Evolutionary conservation across 2,113 vertebrate species (phyloP).

Genomic region (Hydrochoerus hydrochaeris): DNA sequence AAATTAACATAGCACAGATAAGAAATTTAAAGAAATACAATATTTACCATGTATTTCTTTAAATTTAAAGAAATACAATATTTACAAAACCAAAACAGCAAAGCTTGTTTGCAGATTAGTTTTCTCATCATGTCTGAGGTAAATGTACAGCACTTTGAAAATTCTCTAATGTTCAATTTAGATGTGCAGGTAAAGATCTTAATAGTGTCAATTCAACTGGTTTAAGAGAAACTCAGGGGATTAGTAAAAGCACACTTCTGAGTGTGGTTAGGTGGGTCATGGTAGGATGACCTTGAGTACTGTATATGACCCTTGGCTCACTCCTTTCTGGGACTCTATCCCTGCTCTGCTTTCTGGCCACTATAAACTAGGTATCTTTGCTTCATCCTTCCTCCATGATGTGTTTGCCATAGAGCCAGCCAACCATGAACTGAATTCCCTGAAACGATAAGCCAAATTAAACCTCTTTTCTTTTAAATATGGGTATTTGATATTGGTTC

Average conservation of each 20-base stretch:
- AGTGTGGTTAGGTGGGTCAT: not conserved
- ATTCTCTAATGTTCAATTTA: conserved; percentile 16
- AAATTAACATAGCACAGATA: not conserved
- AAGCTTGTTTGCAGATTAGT: not conserved
- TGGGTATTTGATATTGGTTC: not conserved
- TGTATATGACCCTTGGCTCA: not conserved
- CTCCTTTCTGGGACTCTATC: too few relatives aligned
- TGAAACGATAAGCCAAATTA: not conserved
- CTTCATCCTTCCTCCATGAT: not conserved
- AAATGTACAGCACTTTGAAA: not conserved
- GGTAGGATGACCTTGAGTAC: not conserved
- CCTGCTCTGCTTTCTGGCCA: not conserved
- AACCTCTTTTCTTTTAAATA: not conserved
- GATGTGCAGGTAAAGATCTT: not conserved
- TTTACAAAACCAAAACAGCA: not conserved
- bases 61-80: not conserved
- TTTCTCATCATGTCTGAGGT: not conserved
- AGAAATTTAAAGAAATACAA: not conserved
- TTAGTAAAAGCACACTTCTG: not conserved
- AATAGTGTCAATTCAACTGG: not conserved
- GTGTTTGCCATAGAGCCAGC: not conserved
- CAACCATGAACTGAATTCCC: not conserved
- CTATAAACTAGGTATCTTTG: not conserved
- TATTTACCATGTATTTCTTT: not conserved
- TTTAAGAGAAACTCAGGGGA: not conserved